Base-by-base conservation (phyloP, 2,888 invertebrate species). In the Cephus spinipes region DNA sequence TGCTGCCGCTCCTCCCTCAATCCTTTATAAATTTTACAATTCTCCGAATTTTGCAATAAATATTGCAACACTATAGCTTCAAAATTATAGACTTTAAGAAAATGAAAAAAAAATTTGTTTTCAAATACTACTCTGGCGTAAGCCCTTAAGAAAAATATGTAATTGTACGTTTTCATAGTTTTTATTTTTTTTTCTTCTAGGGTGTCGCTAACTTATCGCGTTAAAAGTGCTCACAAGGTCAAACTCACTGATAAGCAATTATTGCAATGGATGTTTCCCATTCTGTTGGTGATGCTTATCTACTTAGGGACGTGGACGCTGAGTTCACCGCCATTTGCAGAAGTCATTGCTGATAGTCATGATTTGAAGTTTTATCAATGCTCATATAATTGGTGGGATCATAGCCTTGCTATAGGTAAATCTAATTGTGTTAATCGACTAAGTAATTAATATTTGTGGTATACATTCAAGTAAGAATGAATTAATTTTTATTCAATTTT, bases 301-400 rank as follows among this genome's bases (percentile, higher is more conserved):
- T 97, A 97, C 91, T 93, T 98, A 80, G 94, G 96, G 33, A 96
- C 97, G 0, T 98, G 98, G 98, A 97, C 98, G 0, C 93, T 97
- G 33, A 97, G 97, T 1, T 95, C 96, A 74, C 97, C 97, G 2
- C 97, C 97, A 2, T 94, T 94, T 83, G 97, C 96, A 68, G 96
- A 96, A 92, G 95, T 94, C 94, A 97, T 97, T 84, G 93, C 94
- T 79, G 96, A 97, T 89, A 94, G 95, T 84, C 93, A 93, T 84
- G 95, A 95, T 76, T 93, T 98, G 81, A 96, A 96, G 90, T 98
- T 98, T 92, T 96, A 96, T 89, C 97, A 97, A 89, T 98, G 98
- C 92, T 94, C 95, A 55, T 97, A 96, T 91, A 97, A 97, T 88
- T 98, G 97, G 97, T 98, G 98, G 98, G 97, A 97, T 93, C 98